Base-by-base conservation (phyloP, 2,888 invertebrate genomes). In the Syrista parreyssii region DNA sequence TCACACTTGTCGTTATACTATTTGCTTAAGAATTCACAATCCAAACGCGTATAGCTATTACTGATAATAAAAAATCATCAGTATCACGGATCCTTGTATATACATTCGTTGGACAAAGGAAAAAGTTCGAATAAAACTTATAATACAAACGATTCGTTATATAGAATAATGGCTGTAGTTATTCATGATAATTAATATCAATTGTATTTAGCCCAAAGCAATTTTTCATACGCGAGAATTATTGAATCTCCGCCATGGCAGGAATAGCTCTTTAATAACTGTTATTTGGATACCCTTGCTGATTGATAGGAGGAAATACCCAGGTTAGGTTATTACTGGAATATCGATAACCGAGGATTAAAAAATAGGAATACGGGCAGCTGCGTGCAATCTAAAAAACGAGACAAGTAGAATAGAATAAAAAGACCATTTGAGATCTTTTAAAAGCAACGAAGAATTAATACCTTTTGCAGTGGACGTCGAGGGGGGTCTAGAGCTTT, bases 401-500 rank as follows among this genome's bases (percentile, higher is more conserved):
- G 23, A 55, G 23, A 9, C 1, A 55, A 55, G 23, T 23, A 23
- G 9, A 15, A 55, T 55, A 55, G 55, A n/a, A n/a, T n/a, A n/a
- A n/a, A n/a, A n/a, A n/a, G n/a, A n/a, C n/a, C 23, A 55, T 23
- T 23, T 23, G 9, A 55, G 23, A 55, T 55, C 1, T 55, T 55
- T 23, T 31, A 23, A 31, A 71, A 31, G 23, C 11, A 71, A 71
- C 71, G 12, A 31, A 15, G 32, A 15, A 71, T 33, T 12, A 15
- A 23, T 71, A 31, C 30, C 33, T 71, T 33, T 79, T 74, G 11
- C 81, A 88, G 88, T 77, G 40, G 80, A 85, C 76, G 77, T 83
- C 1, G 82, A 82, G 72, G 79, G 81, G 1, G 79, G 83, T 33
- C 34, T 83, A 36, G 79, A 84, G 30, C 36, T 78, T 2, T 76